Base-by-base conservation (phyloP, 2,888 invertebrate species). In the Lasioglossum oenotherae region DNA sequence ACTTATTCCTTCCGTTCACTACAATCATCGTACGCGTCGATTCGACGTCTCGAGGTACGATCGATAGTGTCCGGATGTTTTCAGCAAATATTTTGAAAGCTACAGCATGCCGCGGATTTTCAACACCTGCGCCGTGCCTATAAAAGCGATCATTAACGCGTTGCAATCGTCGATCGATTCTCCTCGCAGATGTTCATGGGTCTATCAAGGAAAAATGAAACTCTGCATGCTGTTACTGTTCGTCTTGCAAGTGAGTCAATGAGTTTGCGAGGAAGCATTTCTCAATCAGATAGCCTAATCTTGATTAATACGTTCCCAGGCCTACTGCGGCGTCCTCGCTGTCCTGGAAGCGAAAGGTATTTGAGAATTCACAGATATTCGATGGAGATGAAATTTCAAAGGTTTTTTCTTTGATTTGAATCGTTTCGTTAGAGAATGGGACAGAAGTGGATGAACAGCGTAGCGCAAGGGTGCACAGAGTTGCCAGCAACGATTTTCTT, bases 31-130 rank as follows among this genome's bases (percentile, higher is more conserved):
- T 35, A 31, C 10, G 3, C 38, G 38, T 19, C 14, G 35, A 16
- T 23, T 38, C 16, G 8, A 72, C 12, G 31, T 27, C 10, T 60
- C 60, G 60, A 27, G 27, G 27, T 5, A 44, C 46, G 73, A 57
- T 46, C 38, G 72, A 82, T 75, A 35, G 71, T n/a, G 53, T 49
- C 74, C 80, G 88, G 82, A 89, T 89, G 89, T 84, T 84, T 77
- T 64, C 41, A 2, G 72, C 6, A 41, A 75, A 83, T 89, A 89
- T 88, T 89, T 83, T 87, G 31, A n/a, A 44, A 90, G 88, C 88
- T 73, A 82, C 46, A 38, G 75, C 79, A 82, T 77, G 81, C 69
- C 82, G 16, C 27, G 44, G 16, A 4, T 49, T 38, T 67, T 60
- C n/a, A 27, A 23, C 74, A 49, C 35, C 6, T 23, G 35, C 2